These are phyloP conservation scores for Coluber constrictor DNA, from an alignment of 2,797 vertebrate species.

Conservation along the genomic window DNA sequence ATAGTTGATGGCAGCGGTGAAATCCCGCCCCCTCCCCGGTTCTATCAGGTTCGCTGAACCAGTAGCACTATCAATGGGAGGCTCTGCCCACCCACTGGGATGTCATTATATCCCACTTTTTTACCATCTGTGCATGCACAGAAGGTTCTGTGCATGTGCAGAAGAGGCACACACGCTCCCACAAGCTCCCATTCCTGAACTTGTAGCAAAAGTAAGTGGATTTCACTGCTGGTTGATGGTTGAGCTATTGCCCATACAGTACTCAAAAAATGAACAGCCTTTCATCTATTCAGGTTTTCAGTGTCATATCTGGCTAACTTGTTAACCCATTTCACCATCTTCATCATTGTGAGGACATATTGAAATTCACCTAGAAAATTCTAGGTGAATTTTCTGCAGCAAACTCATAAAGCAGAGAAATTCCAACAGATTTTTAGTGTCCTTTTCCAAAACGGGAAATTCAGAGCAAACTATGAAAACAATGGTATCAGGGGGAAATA, in stretches of 20 bases:
- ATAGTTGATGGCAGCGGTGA: neutral
- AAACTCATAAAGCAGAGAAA: neutral
- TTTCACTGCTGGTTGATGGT: neutral
- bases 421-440: neutral
- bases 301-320: neutral
- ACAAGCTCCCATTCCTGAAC: too few species aligned
- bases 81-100: too few species aligned
- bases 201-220: too few species aligned
- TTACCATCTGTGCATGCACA: too few species aligned
- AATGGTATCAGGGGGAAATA: too few species aligned
- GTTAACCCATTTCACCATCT: neutral
- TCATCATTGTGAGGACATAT: neutral
- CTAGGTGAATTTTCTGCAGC: neutral
- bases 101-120: too few species aligned
- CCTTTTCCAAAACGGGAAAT: neutral
- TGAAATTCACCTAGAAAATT: neutral
- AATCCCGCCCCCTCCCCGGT: too few species aligned
- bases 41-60: too few species aligned
- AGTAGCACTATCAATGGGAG: too few species aligned
- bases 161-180: too few species aligned
- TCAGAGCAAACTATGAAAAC: neutral
- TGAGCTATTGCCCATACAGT: neutral
- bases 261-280: neutral
- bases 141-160: too few species aligned
- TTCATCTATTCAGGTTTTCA: neutral